Evolutionary conservation across 2,113 vertebrate species (phyloP), one percentile per base, ranked within the genome.

Genomic region (Psilopogon haemacephalus): DNA sequence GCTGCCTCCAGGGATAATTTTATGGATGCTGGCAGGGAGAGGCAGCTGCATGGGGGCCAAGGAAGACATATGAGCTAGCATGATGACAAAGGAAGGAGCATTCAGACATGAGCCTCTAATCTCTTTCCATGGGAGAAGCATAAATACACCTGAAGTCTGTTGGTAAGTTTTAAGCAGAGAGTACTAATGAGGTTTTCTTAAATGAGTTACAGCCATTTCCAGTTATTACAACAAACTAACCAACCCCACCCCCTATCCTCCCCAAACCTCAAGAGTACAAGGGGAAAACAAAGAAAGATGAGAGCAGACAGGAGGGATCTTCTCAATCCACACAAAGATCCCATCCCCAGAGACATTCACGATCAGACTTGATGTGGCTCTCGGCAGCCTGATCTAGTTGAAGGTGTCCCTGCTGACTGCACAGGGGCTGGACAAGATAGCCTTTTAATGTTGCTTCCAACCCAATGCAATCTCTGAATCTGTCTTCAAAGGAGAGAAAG

Each of bases 121-220:
- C 91, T 93, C 86, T 37, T 83, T 90, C 93, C 94, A 86, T 0
- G 6, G 14, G 5, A 83, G 19, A 71, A 90, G 54, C 6, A 67
- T 56, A 93, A 96, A 94, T 86, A 95, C 88, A 93, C 88, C 94
- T 93, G 80, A 86, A 92, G 60, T 26, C 52, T 74, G 73, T 74
- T 79, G 85, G 56, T 60, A 64, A 42, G 32, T 42, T 69, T 58
- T 27, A 71, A 82, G 56, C 54, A 62, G 63, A 33, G 64, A 37
- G 60, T 1, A n/a, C 62, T 44, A n/a, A 77, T 32, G 20, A 13
- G n/a, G 69, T 52, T 83, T 85, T 60, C 55, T 19, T 90, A 26
- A 80, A 93, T 80, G 56, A 23, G 0, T 56, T 26, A 5, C 1
- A 67, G 64, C 23, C 1, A 46, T 67, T 91, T 73, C 82, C 75